Percentiles rank a stretch among this genome's conserved stretches.
Evolutionary conservation across 2,888 invertebrate species (phyloP).

Genomic region (Pyrrhosoma nymphula): DNA sequence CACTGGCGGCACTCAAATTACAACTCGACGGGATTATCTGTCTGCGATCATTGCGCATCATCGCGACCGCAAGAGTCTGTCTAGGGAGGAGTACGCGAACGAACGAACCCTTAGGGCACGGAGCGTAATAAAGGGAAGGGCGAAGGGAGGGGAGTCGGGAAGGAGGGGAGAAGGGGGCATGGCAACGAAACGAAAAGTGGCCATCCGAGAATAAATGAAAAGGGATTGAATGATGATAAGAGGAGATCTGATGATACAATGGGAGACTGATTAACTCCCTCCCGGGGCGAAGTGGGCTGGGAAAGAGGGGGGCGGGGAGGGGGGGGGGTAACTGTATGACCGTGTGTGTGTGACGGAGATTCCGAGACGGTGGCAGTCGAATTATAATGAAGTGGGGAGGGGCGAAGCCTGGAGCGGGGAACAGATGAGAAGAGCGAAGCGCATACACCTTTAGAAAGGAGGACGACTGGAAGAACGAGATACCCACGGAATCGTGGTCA

Average conservation of each 20-base stretch:
- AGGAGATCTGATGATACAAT: constrained; percentile 40
- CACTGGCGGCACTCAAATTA: no score
- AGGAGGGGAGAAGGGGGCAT: not conserved
- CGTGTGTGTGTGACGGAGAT: not conserved
- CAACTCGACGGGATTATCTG: no score
- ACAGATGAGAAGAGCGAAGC: not conserved
- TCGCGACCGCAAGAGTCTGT: no score
- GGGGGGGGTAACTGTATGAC: not conserved
- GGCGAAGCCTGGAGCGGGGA: not conserved
- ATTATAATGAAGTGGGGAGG: not conserved
- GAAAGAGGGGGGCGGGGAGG: not conserved
- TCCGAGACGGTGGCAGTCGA: constrained; percentile 1
- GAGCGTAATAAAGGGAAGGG: not conserved
- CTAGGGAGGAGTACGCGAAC: not conserved
- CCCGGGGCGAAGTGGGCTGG: not conserved
- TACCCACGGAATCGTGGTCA: no score
- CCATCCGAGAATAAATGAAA: not conserved
- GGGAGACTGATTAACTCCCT: constrained; percentile 41
- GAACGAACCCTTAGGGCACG: not conserved
- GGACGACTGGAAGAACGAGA: not conserved
- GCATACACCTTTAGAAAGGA: not conserved
- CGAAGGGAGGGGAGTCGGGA: not conserved
- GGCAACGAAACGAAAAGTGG: not conserved
- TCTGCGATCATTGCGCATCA: no score
- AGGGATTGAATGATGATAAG: constrained; percentile 23